Evolutionary conservation across 2,888 invertebrate species (phyloP), one percentile per base, ranked within the genome.

Genomic region (Idaea straminata): DNA sequence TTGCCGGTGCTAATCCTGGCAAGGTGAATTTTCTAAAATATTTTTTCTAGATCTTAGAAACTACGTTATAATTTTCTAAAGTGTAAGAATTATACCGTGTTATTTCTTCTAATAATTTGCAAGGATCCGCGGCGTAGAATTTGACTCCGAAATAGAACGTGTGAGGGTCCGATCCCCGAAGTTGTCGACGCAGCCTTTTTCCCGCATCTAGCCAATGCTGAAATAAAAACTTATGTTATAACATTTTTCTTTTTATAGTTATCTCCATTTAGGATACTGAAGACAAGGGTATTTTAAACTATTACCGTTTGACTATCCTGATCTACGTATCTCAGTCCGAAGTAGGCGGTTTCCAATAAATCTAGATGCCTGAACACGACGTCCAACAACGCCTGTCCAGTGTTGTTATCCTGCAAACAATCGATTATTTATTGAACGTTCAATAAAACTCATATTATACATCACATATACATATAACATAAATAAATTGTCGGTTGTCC

Each of bases 61-160:
- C 47, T 47, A 47, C 4, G 38, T 10, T 47, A 13, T 38, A 5
- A 10, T 38, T 10, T 5, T 10, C 2, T 13, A 38, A 38, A 38
- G 6, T 38, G 47, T 7, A 13, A 47, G 47, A 59, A 25, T 67
- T 72, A 75, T 93, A 98, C 98, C 98, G 95, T 67, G 99, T 99
- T 80, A 98, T 98, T 94, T 99, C 99, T 92, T 99, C 99, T 69
- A 97, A 94, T 68, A 99, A 94, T 87, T 98, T 98, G 93, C 98
- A 98, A 0, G 99, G 99, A 92, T 99, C 99, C 0, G 98, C 98
- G 3, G 98, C 98, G 90, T 99, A 99, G 90, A 98, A 99, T 91
- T 99, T 99, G 71, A 99, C 98, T 67, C 98, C 98, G 85, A 99
- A 98, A 91, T 99, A 99, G 78, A 99, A 95, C 66, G 97, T 98